phyloP scores from a whole-genome alignment of 2,113 vertebrate genomes.

The Laticauda colubrina region DNA sequence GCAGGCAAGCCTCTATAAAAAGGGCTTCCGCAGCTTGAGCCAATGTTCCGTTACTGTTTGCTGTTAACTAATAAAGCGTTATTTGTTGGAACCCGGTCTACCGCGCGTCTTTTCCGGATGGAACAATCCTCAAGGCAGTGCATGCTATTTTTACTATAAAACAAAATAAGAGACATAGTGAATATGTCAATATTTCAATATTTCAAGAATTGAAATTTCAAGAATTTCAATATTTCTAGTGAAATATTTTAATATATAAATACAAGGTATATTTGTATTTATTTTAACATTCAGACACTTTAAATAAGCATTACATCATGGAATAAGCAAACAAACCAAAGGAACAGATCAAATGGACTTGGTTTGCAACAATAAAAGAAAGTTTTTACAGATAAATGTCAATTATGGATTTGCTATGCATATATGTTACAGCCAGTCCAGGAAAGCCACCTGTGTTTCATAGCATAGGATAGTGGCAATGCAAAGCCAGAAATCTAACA shows the following conservation, averaged over 20 bases:
- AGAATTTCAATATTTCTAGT: background rate
- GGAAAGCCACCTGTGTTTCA: slow-evolving; percentile 22
- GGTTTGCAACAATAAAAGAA: slow-evolving; percentile 46
- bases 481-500: slow-evolving; percentile 64
- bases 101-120: too few species aligned
- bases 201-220: too few species aligned
- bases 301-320: slow-evolving; percentile 67
- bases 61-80: too few species aligned
- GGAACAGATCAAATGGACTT: slow-evolving; percentile 45
- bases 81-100: too few species aligned
- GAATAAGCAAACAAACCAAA: slow-evolving; percentile 58
- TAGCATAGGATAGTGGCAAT: slow-evolving; percentile 44
- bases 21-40: too few species aligned
- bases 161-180: background rate
- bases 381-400: slow-evolving; percentile 49
- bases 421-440: slow-evolving; percentile 55
- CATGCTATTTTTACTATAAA: slow-evolving; percentile 21
- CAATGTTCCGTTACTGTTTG: too few species aligned
- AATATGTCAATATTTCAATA: too few species aligned
- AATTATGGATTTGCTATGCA: slow-evolving; percentile 35
- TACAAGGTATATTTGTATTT: slow-evolving; percentile 54
- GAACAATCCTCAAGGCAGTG: background rate
- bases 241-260: slow-evolving; percentile 46
- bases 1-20: too few species aligned
- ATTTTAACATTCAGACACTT: slow-evolving; percentile 57